phyloP scores from a whole-genome alignment of 2,888 invertebrate genomes.

The Dastarcus helophoroides region DNA sequence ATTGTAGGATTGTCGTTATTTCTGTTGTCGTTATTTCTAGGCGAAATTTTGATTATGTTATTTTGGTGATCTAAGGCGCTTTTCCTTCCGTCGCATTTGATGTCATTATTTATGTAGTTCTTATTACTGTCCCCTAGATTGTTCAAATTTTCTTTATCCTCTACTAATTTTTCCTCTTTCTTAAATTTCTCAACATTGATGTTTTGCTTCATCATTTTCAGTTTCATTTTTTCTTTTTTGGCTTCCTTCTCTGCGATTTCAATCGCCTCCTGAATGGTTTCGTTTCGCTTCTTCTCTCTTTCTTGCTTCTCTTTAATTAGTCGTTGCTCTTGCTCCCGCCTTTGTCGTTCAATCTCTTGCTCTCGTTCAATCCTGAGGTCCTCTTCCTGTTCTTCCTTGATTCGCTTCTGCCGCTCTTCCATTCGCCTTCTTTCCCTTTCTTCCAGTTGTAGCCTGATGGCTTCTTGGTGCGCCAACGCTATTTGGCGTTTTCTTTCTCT shows the following conservation, averaged over 20 bases:
- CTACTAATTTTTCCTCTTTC: slow-evolving; percentile 7
- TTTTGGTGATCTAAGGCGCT: slow-evolving; percentile 6
- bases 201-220: slow-evolving; percentile 23
- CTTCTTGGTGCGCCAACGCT: slow-evolving; percentile 77
- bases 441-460: slow-evolving; percentile 72
- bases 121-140: slow-evolving; percentile 8
- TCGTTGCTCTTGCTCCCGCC: slow-evolving; percentile 61
- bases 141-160: slow-evolving; percentile 10
- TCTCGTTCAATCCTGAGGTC: slow-evolving; percentile 67
- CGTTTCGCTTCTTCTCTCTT: slow-evolving; percentile 59
- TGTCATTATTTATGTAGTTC: slow-evolving; percentile 15
- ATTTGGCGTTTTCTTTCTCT: slow-evolving; percentile 70
- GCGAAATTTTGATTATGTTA: slow-evolving; percentile 1
- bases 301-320: slow-evolving; percentile 56
- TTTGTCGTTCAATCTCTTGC: slow-evolving; percentile 54
- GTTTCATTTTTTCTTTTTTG: slow-evolving; percentile 39
- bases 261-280: slow-evolving; percentile 64
- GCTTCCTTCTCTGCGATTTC: slow-evolving; percentile 56
- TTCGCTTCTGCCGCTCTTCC: slow-evolving; percentile 62
- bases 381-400: slow-evolving; percentile 70
- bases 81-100: slow-evolving; percentile 10
- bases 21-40: not conserved
- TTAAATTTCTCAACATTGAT: slow-evolving; percentile 17
- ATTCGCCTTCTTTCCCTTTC: slow-evolving; percentile 65
- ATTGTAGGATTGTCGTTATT: not conserved